Evolutionary conservation across 2,888 invertebrate genomes (phyloP).

Genomic region (Ophion ellenae): DNA sequence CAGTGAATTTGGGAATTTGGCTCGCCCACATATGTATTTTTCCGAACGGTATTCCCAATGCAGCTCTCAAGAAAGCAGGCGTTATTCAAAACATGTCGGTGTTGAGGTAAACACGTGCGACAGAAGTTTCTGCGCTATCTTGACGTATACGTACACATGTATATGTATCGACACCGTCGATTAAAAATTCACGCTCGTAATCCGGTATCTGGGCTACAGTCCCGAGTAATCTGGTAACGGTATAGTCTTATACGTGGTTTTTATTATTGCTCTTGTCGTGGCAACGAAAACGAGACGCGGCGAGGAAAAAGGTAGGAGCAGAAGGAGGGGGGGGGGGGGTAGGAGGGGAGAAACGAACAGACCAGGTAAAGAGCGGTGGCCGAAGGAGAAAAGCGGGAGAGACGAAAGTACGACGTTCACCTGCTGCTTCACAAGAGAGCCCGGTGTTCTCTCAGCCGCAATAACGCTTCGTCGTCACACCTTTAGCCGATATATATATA

Average conservation of each 20-base stretch:
- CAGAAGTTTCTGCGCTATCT: constrained; percentile 42
- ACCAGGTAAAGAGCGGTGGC: constrained; percentile 47
- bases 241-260: constrained; percentile 73
- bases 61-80: neutral
- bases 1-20: neutral
- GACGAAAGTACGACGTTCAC: constrained; percentile 55
- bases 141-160: neutral
- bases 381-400: constrained; percentile 5
- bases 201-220: constrained; percentile 80
- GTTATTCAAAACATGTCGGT: constrained; percentile 13
- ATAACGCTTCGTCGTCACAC: constrained; percentile 61
- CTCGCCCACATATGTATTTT: neutral
- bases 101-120: constrained; percentile 39
- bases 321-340: constrained; percentile 1
- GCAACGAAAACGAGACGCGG: constrained; percentile 44
- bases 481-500: constrained; percentile 53
- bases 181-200: constrained; percentile 81
- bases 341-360: constrained; percentile 18
- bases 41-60: neutral
- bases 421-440: constrained; percentile 49
- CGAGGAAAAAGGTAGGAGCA: constrained; percentile 43
- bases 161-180: constrained; percentile 59
- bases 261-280: constrained; percentile 41
- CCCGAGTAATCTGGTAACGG: constrained; percentile 76
- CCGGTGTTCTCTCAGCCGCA: constrained; percentile 60